A percentile compares a stretch with the other conserved stretches of the same genome.
These are phyloP conservation scores for Meloidogyne chitwoodi DNA, from an alignment of 1,140 invertebrate species.

Conservation along the genomic window DNA sequence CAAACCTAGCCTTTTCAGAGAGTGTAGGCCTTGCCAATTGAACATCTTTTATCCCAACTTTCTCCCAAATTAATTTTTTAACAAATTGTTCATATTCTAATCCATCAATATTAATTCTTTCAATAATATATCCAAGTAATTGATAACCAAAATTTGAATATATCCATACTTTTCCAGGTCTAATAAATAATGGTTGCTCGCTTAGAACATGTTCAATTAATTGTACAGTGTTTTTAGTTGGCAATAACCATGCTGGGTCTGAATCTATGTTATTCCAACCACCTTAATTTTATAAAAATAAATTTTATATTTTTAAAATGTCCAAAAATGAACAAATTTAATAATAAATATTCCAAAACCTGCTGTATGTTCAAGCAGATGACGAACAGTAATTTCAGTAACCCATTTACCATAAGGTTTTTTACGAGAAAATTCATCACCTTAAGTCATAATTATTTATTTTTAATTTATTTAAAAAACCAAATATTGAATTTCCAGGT, in stretches of 20 bases:
- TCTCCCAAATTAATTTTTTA: conserved; percentile 52
- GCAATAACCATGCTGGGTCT: conserved; percentile 58
- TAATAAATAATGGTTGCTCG: conserved; percentile 43
- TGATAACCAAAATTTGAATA: conserved; percentile 60
- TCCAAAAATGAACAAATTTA: too few species aligned
- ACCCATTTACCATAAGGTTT: conserved; percentile 50
- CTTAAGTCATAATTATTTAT: conserved; percentile 24
- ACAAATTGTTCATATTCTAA: conserved; percentile 55
- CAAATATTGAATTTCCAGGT: conserved; percentile 42
- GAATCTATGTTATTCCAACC: conserved; percentile 58
- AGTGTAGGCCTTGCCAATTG: conserved; percentile 52
- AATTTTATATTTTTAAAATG: too few species aligned
- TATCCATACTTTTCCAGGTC: conserved; percentile 54
- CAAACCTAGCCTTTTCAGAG: conserved; percentile 49
- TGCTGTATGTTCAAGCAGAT: conserved; percentile 57
- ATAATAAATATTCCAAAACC: conserved; percentile 37
- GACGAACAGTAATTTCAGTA: conserved; percentile 51
- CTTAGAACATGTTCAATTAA: conserved; percentile 47
- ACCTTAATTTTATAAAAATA: conserved; percentile 25
- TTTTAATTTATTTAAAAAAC: conserved; percentile 21
- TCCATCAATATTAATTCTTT: conserved; percentile 39
- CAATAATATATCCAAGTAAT: conserved; percentile 57
- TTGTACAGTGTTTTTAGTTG: conserved; percentile 41
- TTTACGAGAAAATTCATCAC: conserved; percentile 48
- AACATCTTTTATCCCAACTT: conserved; percentile 51